phyloP scores from a whole-genome alignment of 2,113 vertebrate species.

The Paramormyrops kingsleyae region DNA sequence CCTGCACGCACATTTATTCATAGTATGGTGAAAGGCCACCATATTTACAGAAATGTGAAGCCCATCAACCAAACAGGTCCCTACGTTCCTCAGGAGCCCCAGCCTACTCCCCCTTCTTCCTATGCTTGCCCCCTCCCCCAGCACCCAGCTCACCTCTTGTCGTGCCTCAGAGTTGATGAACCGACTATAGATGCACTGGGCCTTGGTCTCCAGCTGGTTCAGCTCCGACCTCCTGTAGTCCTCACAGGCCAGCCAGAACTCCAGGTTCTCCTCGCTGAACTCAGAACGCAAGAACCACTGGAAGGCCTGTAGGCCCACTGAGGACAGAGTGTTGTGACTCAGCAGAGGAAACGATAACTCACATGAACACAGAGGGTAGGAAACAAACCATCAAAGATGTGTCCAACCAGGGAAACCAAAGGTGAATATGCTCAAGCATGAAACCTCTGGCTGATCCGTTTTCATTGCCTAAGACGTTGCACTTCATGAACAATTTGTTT shows the following conservation, averaged over 20 bases:
- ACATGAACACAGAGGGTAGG: neutral
- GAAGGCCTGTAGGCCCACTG: slow-evolving; percentile 71
- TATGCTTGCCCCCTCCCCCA: neutral
- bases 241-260: slow-evolving; percentile 88
- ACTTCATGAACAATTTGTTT: neutral
- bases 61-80: neutral
- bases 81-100: neutral
- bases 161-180: slow-evolving; percentile 75
- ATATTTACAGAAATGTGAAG: neutral
- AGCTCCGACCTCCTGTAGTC: slow-evolving; percentile 70
- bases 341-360: neutral
- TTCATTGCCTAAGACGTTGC: neutral
- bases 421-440: neutral
- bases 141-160: slow-evolving; percentile 66
- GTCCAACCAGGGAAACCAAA: neutral
- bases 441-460: neutral
- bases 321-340: slow-evolving; percentile 8
- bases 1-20: slow-evolving; percentile 52
- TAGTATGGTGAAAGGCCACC: neutral
- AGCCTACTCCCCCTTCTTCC: neutral
- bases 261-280: slow-evolving; percentile 88
- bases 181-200: slow-evolving; percentile 71
- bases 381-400: neutral
- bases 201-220: slow-evolving; percentile 62
- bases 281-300: slow-evolving; percentile 78